Evolutionary conservation across 53 echinoderm and acorn worm genomes (phyloP).

Genomic region (Arbacia lixula): DNA sequence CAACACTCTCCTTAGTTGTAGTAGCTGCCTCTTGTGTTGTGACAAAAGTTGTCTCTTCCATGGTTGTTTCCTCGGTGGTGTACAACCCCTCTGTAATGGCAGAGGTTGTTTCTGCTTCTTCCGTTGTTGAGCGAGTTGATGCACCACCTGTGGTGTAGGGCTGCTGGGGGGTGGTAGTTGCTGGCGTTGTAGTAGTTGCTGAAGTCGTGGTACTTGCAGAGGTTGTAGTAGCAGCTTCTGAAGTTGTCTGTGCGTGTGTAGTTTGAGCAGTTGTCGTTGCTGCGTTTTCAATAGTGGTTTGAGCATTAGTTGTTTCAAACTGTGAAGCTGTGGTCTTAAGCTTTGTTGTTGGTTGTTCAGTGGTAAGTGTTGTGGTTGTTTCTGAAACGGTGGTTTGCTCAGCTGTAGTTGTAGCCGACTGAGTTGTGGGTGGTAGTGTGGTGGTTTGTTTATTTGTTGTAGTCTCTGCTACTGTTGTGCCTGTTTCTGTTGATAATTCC

Average conservation of each 20-base stretch:
- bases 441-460: background rate
- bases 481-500: background rate
- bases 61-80: conserved; percentile 31
- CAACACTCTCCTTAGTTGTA: background rate
- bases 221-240: background rate
- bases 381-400: conserved; percentile 26
- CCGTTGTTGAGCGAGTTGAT: conserved; percentile 4
- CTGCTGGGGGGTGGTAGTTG: background rate
- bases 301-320: conserved; percentile 13
- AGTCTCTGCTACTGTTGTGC: background rate
- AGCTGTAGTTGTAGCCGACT: background rate
- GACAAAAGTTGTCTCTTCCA: conserved; percentile 3
- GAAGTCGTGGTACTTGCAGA: background rate
- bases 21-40: background rate
- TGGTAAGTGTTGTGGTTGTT: background rate
- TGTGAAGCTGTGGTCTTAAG: background rate
- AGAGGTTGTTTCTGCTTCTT: conserved; percentile 13
- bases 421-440: background rate
- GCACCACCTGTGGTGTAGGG: background rate
- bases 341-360: conserved; percentile 21
- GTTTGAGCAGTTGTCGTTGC: conserved; percentile 9
- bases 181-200: background rate
- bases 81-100: background rate
- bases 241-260: conserved; percentile 4
- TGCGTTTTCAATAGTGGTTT: background rate